phyloP scores from a whole-genome alignment of 2,113 vertebrate genomes.

The Crotalus viridis region DNA sequence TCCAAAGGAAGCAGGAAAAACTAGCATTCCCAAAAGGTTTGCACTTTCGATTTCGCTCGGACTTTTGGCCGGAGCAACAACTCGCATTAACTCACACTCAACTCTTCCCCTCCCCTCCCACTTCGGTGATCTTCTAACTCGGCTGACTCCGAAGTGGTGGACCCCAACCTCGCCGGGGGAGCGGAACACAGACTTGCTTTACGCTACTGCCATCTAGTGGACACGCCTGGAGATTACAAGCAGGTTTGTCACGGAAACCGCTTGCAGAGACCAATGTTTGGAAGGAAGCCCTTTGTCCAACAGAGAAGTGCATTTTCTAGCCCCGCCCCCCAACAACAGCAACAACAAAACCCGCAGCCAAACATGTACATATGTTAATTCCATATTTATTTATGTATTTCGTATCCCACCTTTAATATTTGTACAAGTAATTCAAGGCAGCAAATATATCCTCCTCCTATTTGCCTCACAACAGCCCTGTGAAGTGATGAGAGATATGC shows the following conservation, averaged over 20 bases:
- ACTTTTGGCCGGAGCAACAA: neutral
- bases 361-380: neutral
- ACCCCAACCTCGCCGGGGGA: neutral
- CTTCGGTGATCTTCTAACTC: neutral
- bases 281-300: neutral
- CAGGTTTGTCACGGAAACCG: neutral
- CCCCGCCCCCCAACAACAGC: no score
- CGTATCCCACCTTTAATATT: neutral
- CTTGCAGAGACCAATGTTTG: neutral
- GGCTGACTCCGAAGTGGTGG: neutral
- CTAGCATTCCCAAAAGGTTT: neutral
- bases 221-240: neutral
- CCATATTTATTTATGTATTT: neutral
- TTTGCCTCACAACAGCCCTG: neutral
- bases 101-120: neutral
- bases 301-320: neutral
- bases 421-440: neutral
- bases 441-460: neutral
- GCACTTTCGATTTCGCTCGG: neutral
- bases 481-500: neutral
- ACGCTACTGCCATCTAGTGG: conserved; percentile 70
- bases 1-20: neutral
- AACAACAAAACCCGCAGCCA: neutral
- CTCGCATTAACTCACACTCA: neutral
- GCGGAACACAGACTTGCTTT: conserved; percentile 53